These are phyloP conservation scores for Oscheius sp. DNA, from an alignment of 2,888 invertebrate species.

Conservation along the genomic window DNA sequence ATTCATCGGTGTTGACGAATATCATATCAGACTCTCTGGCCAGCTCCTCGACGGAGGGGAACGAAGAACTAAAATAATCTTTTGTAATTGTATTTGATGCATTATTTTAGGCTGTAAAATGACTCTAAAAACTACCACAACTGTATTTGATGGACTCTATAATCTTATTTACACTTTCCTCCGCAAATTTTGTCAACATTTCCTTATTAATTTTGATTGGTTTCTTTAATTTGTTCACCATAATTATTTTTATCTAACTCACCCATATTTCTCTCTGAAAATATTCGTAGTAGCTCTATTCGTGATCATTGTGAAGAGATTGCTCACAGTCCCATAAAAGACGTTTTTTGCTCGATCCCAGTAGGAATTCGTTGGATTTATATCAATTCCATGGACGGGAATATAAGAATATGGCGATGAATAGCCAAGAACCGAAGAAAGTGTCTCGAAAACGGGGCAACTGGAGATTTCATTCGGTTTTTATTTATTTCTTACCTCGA, in stretches of 20 bases:
- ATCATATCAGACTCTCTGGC: slow-evolving; percentile 47
- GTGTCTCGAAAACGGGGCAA: slow-evolving; percentile 33
- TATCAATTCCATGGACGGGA: slow-evolving; percentile 16
- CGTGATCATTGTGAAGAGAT: not conserved
- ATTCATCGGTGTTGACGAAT: slow-evolving; percentile 56
- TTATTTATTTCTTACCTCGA: slow-evolving; percentile 43
- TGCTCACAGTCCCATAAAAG: not conserved
- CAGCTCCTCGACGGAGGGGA: slow-evolving; percentile 43
- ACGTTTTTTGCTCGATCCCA: not conserved
- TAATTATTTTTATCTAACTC: not conserved
- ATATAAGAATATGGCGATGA: slow-evolving; percentile 26
- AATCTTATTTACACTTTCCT: too few species aligned
- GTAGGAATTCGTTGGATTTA: slow-evolving; percentile 3
- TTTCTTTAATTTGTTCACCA: too few species aligned
- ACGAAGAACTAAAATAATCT: slow-evolving; percentile 41
- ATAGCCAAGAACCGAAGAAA: slow-evolving; percentile 27
- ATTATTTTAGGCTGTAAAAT: too few species aligned
- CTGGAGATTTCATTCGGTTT: slow-evolving; percentile 19
- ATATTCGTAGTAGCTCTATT: not conserved
- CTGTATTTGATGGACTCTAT: too few species aligned
- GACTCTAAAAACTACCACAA: too few species aligned
- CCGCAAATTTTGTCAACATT: too few species aligned
- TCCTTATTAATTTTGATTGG: too few species aligned
- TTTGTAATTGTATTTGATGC: too few species aligned
- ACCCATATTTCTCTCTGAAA: slow-evolving; percentile 16